These are phyloP conservation scores for Spilosoma lubricipeda DNA, from an alignment of 2,888 invertebrate species.

Conservation along the genomic window DNA sequence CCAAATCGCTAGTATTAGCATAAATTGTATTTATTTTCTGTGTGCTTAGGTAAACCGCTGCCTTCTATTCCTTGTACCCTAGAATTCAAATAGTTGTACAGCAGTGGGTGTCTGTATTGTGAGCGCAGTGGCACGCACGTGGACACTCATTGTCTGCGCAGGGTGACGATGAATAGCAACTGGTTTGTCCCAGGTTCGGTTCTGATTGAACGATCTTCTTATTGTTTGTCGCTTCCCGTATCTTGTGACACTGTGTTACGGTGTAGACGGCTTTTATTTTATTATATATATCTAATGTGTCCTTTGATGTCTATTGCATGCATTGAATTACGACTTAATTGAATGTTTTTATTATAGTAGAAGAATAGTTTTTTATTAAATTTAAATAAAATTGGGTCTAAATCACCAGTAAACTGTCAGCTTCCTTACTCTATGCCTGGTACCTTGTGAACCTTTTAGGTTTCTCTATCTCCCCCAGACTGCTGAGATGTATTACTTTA, in stretches of 20 bases:
- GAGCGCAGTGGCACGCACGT: constrained; percentile 37
- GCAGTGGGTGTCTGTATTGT: constrained; percentile 52
- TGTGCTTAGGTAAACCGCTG: not conserved
- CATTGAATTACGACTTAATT: not conserved
- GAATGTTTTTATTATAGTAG: not conserved
- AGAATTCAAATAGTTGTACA: constrained; percentile 29
- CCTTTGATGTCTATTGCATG: not conserved
- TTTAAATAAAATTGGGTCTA: not conserved
- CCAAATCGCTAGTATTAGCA: too few relatives aligned
- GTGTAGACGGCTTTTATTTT: constrained; percentile 6
- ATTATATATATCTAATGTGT: not conserved
- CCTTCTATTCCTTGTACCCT: constrained; percentile 16
- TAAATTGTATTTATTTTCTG: too few relatives aligned
- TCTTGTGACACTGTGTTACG: constrained; percentile 19
- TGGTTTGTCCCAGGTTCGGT: constrained; percentile 39
- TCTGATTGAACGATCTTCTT: constrained; percentile 38
- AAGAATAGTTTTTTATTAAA: not conserved
- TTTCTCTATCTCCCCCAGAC: too few relatives aligned
- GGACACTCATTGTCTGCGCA: constrained; percentile 41
- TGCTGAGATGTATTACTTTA: too few relatives aligned
- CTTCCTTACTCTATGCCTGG: too few relatives aligned
- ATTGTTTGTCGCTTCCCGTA: constrained; percentile 28
- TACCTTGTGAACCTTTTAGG: too few relatives aligned
- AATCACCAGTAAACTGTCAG: not conserved
- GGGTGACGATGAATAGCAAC: constrained; percentile 41